A percentile compares a stretch with the other conserved stretches of the same genome.
Evolutionary conservation across 2,888 invertebrate species (phyloP).

Genomic region (Drepanosiphum platanoidis): DNA sequence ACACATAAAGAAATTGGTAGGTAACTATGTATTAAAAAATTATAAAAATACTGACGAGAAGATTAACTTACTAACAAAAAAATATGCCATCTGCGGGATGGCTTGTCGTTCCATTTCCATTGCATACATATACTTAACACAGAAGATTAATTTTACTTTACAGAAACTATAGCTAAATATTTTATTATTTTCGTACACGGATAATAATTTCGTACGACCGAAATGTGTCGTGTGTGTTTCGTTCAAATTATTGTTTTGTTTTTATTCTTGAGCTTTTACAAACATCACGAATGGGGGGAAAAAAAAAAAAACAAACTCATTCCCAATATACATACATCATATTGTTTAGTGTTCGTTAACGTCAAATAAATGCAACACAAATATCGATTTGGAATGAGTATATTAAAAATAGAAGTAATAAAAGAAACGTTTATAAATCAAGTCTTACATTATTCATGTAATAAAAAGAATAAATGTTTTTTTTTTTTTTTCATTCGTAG

Average conservation of each 20-base stretch:
- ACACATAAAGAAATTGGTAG: conserved; percentile 18
- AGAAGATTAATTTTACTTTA: neutral
- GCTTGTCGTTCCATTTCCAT: neutral
- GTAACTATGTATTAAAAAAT: conserved; percentile 11
- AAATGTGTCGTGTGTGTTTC: neutral
- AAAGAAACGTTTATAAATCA: neutral
- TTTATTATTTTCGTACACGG: neutral
- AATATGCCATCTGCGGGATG: neutral
- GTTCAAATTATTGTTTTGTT: neutral
- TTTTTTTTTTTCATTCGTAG: neutral
- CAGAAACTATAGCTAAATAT: neutral
- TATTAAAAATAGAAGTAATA: neutral
- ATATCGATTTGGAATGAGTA: neutral
- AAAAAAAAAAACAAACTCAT: no score
- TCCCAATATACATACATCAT: neutral
- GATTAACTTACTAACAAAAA: neutral
- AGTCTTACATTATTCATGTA: neutral
- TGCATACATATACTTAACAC: neutral
- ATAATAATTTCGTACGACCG: neutral
- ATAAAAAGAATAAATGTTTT: neutral
- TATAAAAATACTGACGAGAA: conserved; percentile 18
- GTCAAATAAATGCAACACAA: neutral
- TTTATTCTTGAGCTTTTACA: neutral
- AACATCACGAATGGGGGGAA: neutral
- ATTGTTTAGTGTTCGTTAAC: neutral